phyloP scores from a whole-genome alignment of 1,140 invertebrate species.

The Trichomalopsis sarcophagae region DNA sequence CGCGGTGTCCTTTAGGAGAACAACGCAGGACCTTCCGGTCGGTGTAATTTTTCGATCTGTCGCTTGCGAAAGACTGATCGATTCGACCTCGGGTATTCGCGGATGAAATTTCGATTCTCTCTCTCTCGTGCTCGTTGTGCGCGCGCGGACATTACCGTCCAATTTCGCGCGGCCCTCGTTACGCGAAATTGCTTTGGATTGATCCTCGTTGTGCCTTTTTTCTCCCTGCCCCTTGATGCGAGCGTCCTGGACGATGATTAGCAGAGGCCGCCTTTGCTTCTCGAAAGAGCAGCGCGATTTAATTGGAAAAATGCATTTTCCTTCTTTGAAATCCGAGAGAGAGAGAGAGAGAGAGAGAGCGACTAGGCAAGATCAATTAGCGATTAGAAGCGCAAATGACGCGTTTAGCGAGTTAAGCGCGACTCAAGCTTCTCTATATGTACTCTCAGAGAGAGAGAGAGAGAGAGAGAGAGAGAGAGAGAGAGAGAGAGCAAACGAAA shows the following conservation, averaged over 20 bases:
- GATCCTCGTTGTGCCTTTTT: background rate
- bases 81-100: background rate
- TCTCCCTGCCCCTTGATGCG: background rate
- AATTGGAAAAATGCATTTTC: background rate
- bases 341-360: too few relatives aligned
- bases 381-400: background rate
- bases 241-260: background rate
- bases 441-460: background rate
- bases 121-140: background rate
- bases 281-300: background rate
- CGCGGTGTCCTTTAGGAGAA: background rate
- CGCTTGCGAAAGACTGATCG: background rate
- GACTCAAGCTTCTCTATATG: background rate
- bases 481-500: background rate
- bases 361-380: background rate
- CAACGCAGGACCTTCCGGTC: background rate
- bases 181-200: background rate
- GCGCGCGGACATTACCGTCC: background rate
- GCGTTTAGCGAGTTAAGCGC: background rate
- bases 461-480: too few relatives aligned
- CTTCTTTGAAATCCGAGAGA: background rate
- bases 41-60: background rate
- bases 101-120: background rate
- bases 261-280: background rate
- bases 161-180: background rate